Evolutionary conservation across 2,113 vertebrate genomes (phyloP), one percentile per base, ranked within the genome.

Genomic region (Glaucomys volans): DNA sequence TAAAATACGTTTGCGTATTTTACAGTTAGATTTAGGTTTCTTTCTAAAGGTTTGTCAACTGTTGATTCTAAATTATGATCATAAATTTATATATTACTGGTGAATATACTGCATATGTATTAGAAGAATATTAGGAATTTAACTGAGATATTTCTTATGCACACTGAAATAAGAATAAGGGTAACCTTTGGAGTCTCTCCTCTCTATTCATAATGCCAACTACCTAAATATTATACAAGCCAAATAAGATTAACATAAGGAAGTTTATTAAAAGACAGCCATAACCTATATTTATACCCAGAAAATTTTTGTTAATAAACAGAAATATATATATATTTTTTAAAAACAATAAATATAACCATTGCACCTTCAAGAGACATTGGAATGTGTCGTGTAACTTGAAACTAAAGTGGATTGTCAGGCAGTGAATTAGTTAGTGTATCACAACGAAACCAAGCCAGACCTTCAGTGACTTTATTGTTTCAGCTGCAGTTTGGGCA

Each of bases 1-100:
- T 86, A 62, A 84, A 93, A 50, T 44, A 13, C 22, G 18, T 37
- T 42, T 35, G 35, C 30, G 5, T 42, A 75, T 42, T 90, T 86
- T 82, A 50, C 35, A 32, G 16, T 57, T 62, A 37, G 66, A 79
- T 42, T 16, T 71, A 66, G 37, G 20, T 77, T 75, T 69, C 22
- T 8, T 30, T 32, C 24, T 94, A 77, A 32, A 74, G 16, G 3
- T 42, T 87, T 87, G 5, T 87, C 47, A 83, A 82, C 32, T 84
- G 28, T 71, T 85, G 37, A 76, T 79, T 37, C 37, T 62, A 79
- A 91, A 28, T 96, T 76, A 18, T 76, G 91, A 79, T 72, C 85
- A 7, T 20, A 42, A 74, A 32, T 59, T 2, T 77, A 59, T 81
- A 79, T 95, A 82, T 12, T 64, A 12, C 24, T 91, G 16, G 74